phyloP scores from a whole-genome alignment of 2,113 vertebrate species.

The Corvus moneduloides region DNA sequence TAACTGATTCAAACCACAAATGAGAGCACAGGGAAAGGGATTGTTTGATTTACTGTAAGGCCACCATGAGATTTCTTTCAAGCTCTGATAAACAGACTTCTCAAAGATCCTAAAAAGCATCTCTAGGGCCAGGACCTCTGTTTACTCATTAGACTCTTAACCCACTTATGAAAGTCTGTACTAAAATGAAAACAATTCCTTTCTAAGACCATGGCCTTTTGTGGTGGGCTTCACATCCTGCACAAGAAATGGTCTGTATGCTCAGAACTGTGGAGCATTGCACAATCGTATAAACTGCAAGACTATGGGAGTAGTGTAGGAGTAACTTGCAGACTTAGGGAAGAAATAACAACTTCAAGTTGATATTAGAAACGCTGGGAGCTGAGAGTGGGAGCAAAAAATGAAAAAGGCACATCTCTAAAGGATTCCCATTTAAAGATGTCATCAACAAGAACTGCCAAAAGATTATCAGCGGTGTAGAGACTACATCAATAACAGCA shows the following conservation, averaged over 20 bases:
- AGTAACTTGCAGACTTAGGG: not conserved
- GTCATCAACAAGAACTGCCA: not conserved
- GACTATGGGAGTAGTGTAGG: not conserved
- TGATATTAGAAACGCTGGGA: not conserved
- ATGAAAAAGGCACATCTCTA: not conserved
- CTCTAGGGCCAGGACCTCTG: slow-evolving; percentile 14
- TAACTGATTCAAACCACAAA: slow-evolving; percentile 60
- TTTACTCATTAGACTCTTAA: slow-evolving; percentile 55
- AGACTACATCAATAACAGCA: not conserved
- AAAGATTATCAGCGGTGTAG: not conserved
- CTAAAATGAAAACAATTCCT: slow-evolving; percentile 57
- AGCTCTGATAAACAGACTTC: slow-evolving; percentile 26
- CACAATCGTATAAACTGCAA: not conserved
- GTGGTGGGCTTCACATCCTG: not conserved
- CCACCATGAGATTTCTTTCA: slow-evolving; percentile 55
- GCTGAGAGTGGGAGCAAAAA: not conserved
- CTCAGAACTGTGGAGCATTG: not conserved
- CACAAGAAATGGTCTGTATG: not conserved
- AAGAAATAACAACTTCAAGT: not conserved
- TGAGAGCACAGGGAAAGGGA: slow-evolving; percentile 27
- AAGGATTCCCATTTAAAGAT: not conserved
- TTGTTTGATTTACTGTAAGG: slow-evolving; percentile 52
- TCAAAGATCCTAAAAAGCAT: slow-evolving; percentile 38
- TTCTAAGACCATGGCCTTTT: not conserved
- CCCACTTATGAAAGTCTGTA: slow-evolving; percentile 40